phyloP scores from a whole-genome alignment of 2,888 invertebrate genomes.

The Agriopis marginaria region DNA sequence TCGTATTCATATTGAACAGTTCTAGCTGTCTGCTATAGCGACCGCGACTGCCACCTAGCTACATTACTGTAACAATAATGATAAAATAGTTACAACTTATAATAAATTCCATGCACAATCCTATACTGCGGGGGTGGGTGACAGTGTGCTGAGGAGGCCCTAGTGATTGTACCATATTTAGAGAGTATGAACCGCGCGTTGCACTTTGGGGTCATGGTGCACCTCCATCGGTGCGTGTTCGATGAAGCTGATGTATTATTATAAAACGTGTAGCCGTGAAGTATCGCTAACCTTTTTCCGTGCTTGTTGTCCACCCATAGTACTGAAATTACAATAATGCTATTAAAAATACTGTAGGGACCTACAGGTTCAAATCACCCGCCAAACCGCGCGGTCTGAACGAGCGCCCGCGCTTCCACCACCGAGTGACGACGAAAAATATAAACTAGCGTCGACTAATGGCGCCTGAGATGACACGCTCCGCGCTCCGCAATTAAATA shows the following conservation, averaged over 20 bases:
- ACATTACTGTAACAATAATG: background rate
- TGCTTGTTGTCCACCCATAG: constrained; percentile 39
- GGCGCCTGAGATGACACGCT: no score
- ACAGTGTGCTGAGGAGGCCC: constrained; percentile 36
- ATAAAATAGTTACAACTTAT: constrained; percentile 21
- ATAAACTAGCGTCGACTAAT: no score
- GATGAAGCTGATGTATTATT: background rate
- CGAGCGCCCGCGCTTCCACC: no score
- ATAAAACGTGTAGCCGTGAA: constrained; percentile 51
- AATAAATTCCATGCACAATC: constrained; percentile 36
- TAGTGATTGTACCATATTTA: constrained; percentile 22
- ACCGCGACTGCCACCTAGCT: background rate
- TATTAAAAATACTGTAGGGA: background rate
- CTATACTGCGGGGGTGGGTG: constrained; percentile 45
- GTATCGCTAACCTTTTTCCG: constrained; percentile 49
- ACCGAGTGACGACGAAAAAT: no score
- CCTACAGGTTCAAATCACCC: no score
- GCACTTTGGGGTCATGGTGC: constrained; percentile 34
- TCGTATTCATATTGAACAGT: no score
- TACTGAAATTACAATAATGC: constrained; percentile 25
- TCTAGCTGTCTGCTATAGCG: no score
- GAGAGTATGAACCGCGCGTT: constrained; percentile 34
- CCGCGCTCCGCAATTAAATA: no score
- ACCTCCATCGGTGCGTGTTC: constrained; percentile 32
- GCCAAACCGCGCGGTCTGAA: no score